These are phyloP conservation scores for Prochilodus magdalenae DNA, from an alignment of 2,113 vertebrate genomes.

Conservation along the genomic window DNA sequence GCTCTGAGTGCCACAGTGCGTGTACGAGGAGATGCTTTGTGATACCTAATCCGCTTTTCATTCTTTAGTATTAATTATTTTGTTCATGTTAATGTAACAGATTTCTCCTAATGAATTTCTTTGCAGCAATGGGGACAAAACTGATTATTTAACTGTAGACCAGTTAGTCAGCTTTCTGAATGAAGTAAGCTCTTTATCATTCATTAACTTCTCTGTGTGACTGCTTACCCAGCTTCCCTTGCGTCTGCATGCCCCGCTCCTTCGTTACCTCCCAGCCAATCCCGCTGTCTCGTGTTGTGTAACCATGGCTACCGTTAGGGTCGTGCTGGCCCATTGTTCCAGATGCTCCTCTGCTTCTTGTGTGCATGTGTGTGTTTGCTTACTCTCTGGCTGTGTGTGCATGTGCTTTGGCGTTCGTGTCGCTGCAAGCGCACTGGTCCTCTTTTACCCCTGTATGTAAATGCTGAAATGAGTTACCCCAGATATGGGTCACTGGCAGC, in stretches of 20 bases:
- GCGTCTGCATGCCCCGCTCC: slow-evolving; percentile 58
- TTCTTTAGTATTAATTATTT: slow-evolving; percentile 66
- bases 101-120: slow-evolving; percentile 96
- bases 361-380: slow-evolving; percentile 26
- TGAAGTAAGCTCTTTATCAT: slow-evolving; percentile 99
- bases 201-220: slow-evolving; percentile 96
- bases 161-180: slow-evolving; percentile 99
- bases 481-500: slow-evolving; percentile 9
- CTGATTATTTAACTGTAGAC: slow-evolving; percentile 99
- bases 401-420: slow-evolving; percentile 28
- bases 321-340: slow-evolving; percentile 23
- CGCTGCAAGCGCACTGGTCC: neutral
- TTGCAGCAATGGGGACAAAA: slow-evolving; percentile 99
- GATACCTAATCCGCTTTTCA: slow-evolving; percentile 50
- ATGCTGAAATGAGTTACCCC: slow-evolving; percentile 25
- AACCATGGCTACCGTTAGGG: slow-evolving; percentile 44
- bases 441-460: neutral
- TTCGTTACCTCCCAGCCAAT: slow-evolving; percentile 62
- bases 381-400: slow-evolving; percentile 38
- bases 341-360: slow-evolving; percentile 41
- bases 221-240: slow-evolving; percentile 77
- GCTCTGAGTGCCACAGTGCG: slow-evolving; percentile 44
- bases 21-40: slow-evolving; percentile 49
- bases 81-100: slow-evolving; percentile 60
- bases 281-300: slow-evolving; percentile 36